phyloP scores from a whole-genome alignment of 2,113 vertebrate genomes.

The Xyrauchen texanus region DNA sequence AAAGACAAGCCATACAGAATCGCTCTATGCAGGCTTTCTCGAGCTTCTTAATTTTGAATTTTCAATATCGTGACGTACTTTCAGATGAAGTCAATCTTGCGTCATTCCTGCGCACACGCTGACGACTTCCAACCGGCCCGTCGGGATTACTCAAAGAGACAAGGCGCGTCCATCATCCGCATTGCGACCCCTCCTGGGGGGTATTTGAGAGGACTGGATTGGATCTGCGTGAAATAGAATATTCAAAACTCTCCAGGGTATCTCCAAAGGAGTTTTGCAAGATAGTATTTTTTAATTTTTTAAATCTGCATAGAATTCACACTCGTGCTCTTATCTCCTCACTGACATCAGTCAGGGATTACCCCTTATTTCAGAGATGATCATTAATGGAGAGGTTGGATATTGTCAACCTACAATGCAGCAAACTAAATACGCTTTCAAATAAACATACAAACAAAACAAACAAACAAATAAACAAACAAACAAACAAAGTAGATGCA shows the following conservation, averaged over 20 bases:
- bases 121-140: constrained; percentile 65
- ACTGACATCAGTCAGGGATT: constrained; percentile 50
- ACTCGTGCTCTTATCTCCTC: neutral
- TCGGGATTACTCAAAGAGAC: constrained; percentile 71
- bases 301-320: constrained; percentile 30
- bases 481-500: no score
- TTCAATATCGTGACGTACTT: constrained; percentile 74
- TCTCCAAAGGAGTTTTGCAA: neutral
- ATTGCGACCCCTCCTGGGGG: constrained; percentile 62
- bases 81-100: constrained; percentile 75
- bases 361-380: neutral
- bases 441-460: neutral
- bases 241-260: constrained; percentile 56
- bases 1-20: neutral
- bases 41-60: constrained; percentile 55
- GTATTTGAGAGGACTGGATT: constrained; percentile 44
- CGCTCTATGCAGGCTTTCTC: neutral
- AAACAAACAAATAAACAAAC: no score
- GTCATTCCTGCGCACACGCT: constrained; percentile 81
- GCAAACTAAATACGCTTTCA: neutral
- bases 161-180: constrained; percentile 61
- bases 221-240: constrained; percentile 22
- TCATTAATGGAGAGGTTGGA: neutral
- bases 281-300: neutral
- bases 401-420: neutral